Evolutionary conservation across 2,113 vertebrate genomes (phyloP), one percentile per base, ranked within the genome.

Genomic region (Arothron firmamentum): DNA sequence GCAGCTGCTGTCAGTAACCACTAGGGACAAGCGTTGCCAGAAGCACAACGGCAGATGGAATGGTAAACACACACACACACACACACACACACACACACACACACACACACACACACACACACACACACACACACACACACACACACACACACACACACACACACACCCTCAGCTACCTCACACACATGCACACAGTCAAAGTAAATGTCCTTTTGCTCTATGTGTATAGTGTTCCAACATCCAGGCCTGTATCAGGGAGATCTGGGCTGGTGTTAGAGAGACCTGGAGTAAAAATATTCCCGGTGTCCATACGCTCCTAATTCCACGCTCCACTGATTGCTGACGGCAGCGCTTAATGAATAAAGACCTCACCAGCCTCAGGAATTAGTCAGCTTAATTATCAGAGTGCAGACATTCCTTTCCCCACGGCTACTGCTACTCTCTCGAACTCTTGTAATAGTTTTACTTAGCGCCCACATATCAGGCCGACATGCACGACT

Each of bases 291-390:
- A 74, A 79, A 78, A 77, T 81, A 81, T 70, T 69, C 74, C 63
- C 45, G 65, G 65, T 53, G 20, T 75, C 77, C 67, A 48, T 71
- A 61, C 23, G n/a, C 56, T 72, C 71, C 67, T 62, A 61, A 70
- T 83, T 74, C 77, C 75, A 81, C 74, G 74, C 83, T 68, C 66
- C 57, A 72, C 74, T 81, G 72, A 85, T 81, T 82, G 70, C 78
- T 82, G 72, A 72, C 71, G 74, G 76, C 78, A 74, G 76, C 65
- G 60, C 60, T 62, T 83, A 74, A 85, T 77, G 79, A 86, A 77
- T 76, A 79, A 87, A 88, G 80, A 80, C 69, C 62, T 80, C 46
- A 67, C 20, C 67, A 52, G 67, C 76, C 77, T 42, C 20, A 71
- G 75, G 64, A 79, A 77, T 86, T 81, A 73, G 69, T 74, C 68